Percentiles rank a stretch among this genome's conserved stretches.
Evolutionary conservation across 1,140 invertebrate species (phyloP).

Genomic region (Drosophila takahashii): DNA sequence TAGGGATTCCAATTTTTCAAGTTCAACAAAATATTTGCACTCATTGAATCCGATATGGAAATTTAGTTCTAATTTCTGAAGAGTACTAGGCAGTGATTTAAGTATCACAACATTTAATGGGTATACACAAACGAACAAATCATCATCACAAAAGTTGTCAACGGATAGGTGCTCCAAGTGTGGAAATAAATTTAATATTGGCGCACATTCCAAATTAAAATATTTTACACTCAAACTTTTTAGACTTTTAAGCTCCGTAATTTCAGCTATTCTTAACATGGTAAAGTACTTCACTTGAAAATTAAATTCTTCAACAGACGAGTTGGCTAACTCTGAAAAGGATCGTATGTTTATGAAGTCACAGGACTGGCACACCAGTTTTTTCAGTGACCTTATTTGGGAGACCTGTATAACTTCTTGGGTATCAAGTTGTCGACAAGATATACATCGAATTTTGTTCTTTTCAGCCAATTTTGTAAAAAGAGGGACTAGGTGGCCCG

Average conservation of each 20-base stretch:
- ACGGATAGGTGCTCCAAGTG: not conserved
- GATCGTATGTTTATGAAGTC: not conserved
- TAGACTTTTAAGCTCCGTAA: not conserved
- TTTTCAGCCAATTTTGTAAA: not conserved
- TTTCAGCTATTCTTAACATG: not conserved
- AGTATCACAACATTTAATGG: not conserved
- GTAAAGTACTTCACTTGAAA: not conserved
- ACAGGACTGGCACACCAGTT: not conserved
- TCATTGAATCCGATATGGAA: not conserved
- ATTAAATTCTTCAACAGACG: conserved; percentile 2
- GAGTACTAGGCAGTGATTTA: not conserved
- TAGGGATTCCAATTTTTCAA: not conserved
- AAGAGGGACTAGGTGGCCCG: not conserved
- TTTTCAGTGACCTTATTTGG: conserved; percentile 1
- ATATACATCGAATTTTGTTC: not conserved
- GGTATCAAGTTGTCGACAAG: too few relatives aligned
- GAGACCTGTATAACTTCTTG: not conserved
- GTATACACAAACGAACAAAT: too few relatives aligned
- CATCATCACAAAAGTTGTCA: too few relatives aligned
- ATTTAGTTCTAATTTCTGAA: not conserved
- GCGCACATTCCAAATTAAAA: too few relatives aligned
- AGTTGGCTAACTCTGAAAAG: not conserved
- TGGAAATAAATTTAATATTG: not conserved
- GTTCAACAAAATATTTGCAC: not conserved
- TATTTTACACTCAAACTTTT: not conserved